Percentiles rank a stretch among this genome's conserved stretches.
Conservation (phyloP, 2,888 invertebrate genomes). For the Philopedon plagiatum region DNA sequence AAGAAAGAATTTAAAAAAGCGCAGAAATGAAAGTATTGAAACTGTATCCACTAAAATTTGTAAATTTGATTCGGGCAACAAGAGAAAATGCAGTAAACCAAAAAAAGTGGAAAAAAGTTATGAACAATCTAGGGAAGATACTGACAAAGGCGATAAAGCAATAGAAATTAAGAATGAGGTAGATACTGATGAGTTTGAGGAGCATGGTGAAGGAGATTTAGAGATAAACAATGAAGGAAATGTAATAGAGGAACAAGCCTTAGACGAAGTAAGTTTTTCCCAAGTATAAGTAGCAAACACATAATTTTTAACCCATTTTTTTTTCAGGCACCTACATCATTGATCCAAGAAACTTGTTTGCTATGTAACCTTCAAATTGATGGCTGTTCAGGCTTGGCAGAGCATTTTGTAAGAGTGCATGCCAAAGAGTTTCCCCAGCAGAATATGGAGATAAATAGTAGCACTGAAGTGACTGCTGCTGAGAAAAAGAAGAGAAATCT, state of each 20-base stretch:
- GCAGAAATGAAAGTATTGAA: conserved; percentile 58
- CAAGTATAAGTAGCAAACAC: neutral
- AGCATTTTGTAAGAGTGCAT: conserved; percentile 71
- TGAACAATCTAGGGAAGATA: neutral
- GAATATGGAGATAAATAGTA: neutral
- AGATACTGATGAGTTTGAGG: conserved; percentile 2
- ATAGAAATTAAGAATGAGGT: conserved; percentile 7
- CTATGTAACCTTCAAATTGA: conserved; percentile 71
- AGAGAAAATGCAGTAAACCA: conserved; percentile 67
- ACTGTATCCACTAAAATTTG: conserved; percentile 60
- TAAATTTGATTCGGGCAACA: conserved; percentile 60
- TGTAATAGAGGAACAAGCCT: neutral
- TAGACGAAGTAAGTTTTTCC: neutral
- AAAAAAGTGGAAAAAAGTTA: conserved; percentile 61
- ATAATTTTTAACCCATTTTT: neutral
- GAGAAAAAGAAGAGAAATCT: conserved; percentile 64
- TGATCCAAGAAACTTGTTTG: conserved; percentile 65
- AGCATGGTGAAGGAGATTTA: neutral
- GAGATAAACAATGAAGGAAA: neutral
- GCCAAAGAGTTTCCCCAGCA: conserved; percentile 69
- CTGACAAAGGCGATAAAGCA: neutral
- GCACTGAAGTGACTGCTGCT: conserved; percentile 36
- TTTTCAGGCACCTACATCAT: neutral
- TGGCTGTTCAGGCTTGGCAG: conserved; percentile 68
- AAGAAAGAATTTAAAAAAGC: conserved; percentile 62